A percentile compares a stretch with the other conserved stretches of the same genome.
These are phyloP conservation scores for Aptenodytes forsteri DNA, from an alignment of 2,113 vertebrate species.

Conservation along the genomic window DNA sequence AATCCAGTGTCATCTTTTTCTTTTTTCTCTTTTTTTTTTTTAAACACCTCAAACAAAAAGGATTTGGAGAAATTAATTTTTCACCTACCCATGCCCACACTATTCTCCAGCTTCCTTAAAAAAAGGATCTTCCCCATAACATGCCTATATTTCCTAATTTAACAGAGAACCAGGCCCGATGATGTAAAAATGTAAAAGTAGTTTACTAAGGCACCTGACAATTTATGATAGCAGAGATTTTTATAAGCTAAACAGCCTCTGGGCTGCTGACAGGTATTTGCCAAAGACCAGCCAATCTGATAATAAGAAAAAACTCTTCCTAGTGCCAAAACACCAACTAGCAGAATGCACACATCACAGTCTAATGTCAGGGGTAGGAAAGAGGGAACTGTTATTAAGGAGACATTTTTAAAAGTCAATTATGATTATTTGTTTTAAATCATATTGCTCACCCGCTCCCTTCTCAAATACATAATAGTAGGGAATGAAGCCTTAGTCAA, in stretches of 20 bases:
- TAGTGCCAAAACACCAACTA: neutral
- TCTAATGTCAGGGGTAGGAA: neutral
- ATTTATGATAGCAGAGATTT: neutral
- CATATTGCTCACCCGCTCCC: neutral
- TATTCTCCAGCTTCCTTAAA: neutral
- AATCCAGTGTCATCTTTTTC: neutral
- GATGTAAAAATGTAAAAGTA: neutral
- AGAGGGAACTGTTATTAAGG: neutral
- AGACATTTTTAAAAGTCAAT: neutral
- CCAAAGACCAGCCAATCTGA: neutral
- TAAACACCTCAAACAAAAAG: neutral
- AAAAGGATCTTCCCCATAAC: neutral
- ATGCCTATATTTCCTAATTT: neutral
- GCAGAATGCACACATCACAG: accelerated
- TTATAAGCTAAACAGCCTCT: neutral
- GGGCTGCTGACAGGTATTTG: neutral
- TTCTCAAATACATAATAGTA: neutral
- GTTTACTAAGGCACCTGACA: neutral
- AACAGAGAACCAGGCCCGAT: neutral
- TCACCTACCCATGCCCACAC: neutral
- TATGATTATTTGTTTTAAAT: neutral
- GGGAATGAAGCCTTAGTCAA: neutral
- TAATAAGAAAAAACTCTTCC: neutral
- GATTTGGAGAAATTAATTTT: neutral
- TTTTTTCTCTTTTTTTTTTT: neutral